Percentiles rank a stretch among this genome's conserved stretches.
These are phyloP conservation scores for Rhamnusium bicolor DNA, from an alignment of 2,888 invertebrate species.

Conservation along the genomic window DNA sequence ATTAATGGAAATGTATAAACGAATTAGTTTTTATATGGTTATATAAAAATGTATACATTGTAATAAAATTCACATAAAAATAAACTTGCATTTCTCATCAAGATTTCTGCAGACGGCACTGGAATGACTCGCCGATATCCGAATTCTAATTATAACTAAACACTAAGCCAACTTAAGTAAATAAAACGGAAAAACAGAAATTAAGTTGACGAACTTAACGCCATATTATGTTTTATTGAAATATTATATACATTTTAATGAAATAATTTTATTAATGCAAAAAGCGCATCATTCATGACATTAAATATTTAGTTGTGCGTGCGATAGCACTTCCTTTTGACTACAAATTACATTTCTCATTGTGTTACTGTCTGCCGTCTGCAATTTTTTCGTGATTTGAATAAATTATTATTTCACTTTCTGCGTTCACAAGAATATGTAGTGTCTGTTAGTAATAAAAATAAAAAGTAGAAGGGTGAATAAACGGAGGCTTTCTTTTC, in stretches of 20 bases:
- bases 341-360: constrained; percentile 37
- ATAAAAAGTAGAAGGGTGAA: constrained; percentile 14
- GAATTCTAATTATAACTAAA: too few relatives aligned
- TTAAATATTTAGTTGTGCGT: constrained; percentile 36
- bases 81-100: too few relatives aligned
- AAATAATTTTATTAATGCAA: constrained; percentile 25
- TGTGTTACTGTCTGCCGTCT: constrained; percentile 37
- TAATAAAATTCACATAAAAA: too few relatives aligned
- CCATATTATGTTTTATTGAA: background rate
- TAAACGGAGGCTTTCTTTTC: constrained; percentile 6
- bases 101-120: too few relatives aligned
- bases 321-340: constrained; percentile 33
- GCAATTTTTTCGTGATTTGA: constrained; percentile 34
- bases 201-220: too few relatives aligned
- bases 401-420: constrained; percentile 35
- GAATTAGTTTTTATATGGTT: too few relatives aligned
- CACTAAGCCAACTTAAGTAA: too few relatives aligned
- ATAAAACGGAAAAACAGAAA: too few relatives aligned
- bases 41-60: too few relatives aligned
- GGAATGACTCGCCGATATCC: too few relatives aligned
- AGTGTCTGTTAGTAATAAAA: constrained; percentile 15
- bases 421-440: constrained; percentile 25
- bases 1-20: too few relatives aligned
- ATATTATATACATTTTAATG: background rate
- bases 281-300: constrained; percentile 22